Conservation (phyloP, 2,888 invertebrate genomes). For the Nemoura dubitans region DNA sequence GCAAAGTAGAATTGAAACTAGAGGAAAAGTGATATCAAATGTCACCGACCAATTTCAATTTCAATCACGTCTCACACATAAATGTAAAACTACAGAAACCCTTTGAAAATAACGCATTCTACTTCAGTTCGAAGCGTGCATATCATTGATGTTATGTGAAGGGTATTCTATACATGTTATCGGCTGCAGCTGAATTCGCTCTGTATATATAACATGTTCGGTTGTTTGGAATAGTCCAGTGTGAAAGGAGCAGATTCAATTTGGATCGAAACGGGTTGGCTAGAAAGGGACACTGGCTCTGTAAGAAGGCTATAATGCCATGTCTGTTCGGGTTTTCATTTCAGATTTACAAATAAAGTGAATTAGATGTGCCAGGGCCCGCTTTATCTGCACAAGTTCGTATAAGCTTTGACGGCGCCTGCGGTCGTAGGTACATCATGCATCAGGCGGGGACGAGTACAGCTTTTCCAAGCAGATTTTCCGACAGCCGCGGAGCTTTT, state of each 20-base stretch:
- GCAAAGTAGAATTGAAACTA: not conserved
- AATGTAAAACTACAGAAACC: not conserved
- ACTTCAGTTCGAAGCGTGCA: not conserved
- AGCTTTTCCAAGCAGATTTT: not conserved
- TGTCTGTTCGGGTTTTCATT: not conserved
- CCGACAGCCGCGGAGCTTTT: not conserved
- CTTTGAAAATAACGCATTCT: slow-evolving; percentile 5
- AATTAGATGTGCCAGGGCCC: not conserved
- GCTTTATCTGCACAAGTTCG: not conserved
- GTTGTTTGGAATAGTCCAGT: not conserved
- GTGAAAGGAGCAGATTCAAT: not conserved
- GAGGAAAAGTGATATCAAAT: not conserved
- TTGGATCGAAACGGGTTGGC: not conserved
- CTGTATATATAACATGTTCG: not conserved
- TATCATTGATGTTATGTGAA: not conserved
- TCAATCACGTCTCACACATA: slow-evolving; percentile 8
- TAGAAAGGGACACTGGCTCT: not conserved
- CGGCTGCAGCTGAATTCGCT: not conserved
- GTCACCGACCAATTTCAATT: not conserved
- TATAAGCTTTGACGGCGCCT: not conserved
- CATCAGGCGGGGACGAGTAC: not conserved
- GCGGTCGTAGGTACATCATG: not conserved
- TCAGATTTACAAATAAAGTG: not conserved
- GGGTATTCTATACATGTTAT: not conserved
- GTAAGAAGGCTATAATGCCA: not conserved